phyloP scores from a whole-genome alignment of 2,888 invertebrate species.

The Phytoseiulus persimilis region DNA sequence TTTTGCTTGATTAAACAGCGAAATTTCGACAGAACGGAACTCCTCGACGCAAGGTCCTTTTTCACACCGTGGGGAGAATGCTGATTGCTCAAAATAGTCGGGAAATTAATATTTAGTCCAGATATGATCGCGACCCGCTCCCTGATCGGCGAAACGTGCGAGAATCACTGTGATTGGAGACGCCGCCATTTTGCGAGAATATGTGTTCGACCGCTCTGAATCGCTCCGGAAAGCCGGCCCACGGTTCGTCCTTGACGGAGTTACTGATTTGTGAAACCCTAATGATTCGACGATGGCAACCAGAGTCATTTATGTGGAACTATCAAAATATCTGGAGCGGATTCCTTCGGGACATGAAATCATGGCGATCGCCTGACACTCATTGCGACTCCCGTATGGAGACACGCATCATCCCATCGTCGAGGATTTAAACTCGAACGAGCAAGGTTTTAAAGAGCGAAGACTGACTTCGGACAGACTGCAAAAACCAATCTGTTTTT shows the following conservation, averaged over 20 bases:
- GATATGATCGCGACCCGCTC: neutral
- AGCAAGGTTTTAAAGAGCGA: too few relatives aligned
- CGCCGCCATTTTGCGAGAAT: neutral
- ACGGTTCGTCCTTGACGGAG: neutral
- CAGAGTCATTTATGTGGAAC: neutral
- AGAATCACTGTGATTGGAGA: neutral
- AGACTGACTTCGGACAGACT: too few relatives aligned
- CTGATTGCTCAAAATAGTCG: neutral
- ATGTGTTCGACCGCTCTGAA: neutral
- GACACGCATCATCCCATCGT: too few relatives aligned
- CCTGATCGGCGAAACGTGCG: neutral
- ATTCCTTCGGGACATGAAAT: too few relatives aligned
- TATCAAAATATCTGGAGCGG: neutral
- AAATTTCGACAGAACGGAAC: too few relatives aligned
- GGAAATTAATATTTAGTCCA: neutral
- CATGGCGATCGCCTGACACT: too few relatives aligned
- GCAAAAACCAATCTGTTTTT: too few relatives aligned
- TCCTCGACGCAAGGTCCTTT: too few relatives aligned
- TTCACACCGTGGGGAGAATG: neutral
- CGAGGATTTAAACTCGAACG: too few relatives aligned
- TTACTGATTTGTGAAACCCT: neutral
- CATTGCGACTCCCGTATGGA: too few relatives aligned
- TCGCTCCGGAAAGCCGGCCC: neutral
- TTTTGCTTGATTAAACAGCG: too few relatives aligned
- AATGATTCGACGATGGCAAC: neutral